Base-by-base conservation (phyloP, 2,113 vertebrate genomes). In the Athene cunicularia region DNA sequence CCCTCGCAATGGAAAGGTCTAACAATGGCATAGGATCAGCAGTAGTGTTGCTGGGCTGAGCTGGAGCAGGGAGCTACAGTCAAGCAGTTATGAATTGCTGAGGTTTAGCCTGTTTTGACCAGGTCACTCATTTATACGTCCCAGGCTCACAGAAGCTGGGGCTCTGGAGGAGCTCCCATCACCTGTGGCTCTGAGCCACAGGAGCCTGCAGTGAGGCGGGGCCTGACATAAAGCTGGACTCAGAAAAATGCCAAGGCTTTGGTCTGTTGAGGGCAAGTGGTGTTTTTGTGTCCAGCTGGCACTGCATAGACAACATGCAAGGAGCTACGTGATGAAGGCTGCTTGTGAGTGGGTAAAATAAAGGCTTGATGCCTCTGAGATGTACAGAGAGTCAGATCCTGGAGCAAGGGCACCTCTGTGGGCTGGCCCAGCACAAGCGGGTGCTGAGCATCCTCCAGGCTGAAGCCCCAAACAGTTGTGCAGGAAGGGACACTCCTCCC, bases 321-420 rank as follows among this genome's bases (percentile, higher is more conserved):
- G 35, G 32, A 64, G 58, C 41, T 1, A 2, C 0, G 0, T 6
- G 7, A 15, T 30, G 53, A 56, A 68, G 33, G 53, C 55, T 70
- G 58, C 1, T 1, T 4, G 20, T 19, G 43, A 67, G 58, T 0
- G 1, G 12, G 75, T 52, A 12, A 28, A 81, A 71, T 0, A 0
- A 71, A 63, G 81, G 77, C 15, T 5, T 22, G 60, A 27, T 32
- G 15, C 27, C 55, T 52, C 50, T 56, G 45, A 87, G 68, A 68
- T 32, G 39, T 14, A 22, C 49, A 35, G 43, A 55, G 43, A 17
- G 58, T n/a, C 0, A 0, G 33, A 63, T 72, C 63, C 67, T 64
- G 49, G 37, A 26, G 50, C 0, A 0, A 41, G 26, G 70, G 28
- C 66, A n/a, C 27, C 17, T 37, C 35, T 28, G 14, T 3, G 52